Evolutionary conservation across 2,113 vertebrate genomes (phyloP).

Genomic region (Hystrix cristata): DNA sequence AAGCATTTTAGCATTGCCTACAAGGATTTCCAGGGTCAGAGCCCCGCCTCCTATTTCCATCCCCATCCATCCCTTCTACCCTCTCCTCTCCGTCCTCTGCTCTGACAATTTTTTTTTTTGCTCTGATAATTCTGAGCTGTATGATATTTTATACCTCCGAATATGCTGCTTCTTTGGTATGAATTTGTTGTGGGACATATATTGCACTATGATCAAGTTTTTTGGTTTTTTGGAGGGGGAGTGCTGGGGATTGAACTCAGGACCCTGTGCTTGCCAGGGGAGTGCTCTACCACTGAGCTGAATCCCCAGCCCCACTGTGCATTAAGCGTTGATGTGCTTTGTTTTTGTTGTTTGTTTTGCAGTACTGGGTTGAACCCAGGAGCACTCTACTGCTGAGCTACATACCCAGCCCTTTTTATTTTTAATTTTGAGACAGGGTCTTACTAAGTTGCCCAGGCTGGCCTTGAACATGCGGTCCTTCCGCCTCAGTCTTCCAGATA

Average conservation of each 20-base stretch:
- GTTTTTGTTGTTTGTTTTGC: not conserved
- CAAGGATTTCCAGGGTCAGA: conserved; percentile 2
- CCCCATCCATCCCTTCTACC: not conserved
- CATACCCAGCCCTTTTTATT: not conserved
- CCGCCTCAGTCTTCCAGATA: not conserved
- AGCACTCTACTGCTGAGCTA: not conserved
- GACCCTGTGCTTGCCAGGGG: too few species aligned
- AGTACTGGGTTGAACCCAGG: not conserved
- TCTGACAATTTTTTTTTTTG: not conserved
- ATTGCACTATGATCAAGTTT: not conserved
- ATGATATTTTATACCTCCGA: not conserved
- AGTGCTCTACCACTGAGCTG: too few species aligned
- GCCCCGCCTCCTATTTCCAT: not conserved
- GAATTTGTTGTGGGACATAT: not conserved
- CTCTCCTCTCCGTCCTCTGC: not conserved
- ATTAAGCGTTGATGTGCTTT: not conserved
- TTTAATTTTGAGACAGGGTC: not conserved
- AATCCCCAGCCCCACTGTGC: too few species aligned
- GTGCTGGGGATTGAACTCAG: too few species aligned
- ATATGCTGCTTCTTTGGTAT: not conserved
- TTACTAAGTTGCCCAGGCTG: not conserved
- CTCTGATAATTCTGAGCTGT: not conserved
- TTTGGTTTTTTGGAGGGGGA: too few species aligned
- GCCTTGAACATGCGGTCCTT: not conserved
- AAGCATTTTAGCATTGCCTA: not conserved